Evolutionary conservation across 2,888 invertebrate species (phyloP).

Genomic region (Andricus curvator): DNA sequence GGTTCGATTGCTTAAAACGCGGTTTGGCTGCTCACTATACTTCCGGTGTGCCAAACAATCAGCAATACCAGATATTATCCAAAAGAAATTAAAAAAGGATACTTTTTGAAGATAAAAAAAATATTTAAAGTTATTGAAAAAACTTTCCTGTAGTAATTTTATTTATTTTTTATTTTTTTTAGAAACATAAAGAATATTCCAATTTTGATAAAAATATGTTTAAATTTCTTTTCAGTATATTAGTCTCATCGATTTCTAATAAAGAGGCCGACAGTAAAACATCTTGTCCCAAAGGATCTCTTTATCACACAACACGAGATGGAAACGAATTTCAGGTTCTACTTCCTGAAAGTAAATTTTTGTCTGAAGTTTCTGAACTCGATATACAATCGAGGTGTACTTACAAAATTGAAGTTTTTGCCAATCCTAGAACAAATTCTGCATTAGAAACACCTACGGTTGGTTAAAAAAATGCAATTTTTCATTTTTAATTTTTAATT

Average conservation of each 20-base stretch:
- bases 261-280: constrained; percentile 15
- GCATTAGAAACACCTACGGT: constrained; percentile 46
- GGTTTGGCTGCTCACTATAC: no score
- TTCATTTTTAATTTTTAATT: neutral
- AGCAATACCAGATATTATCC: no score
- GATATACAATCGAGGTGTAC: constrained; percentile 67
- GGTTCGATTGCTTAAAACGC: no score
- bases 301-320: constrained; percentile 61
- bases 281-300: constrained; percentile 64
- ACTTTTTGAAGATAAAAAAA: no score
- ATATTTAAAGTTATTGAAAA: no score
- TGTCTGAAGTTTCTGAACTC: constrained; percentile 63
- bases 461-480: constrained; percentile 29
- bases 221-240: constrained; percentile 57
- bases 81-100: no score
- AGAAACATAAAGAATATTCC: no score
- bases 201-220: no score
- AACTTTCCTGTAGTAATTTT: no score
- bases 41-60: no score
- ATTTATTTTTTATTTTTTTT: no score
- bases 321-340: constrained; percentile 57
- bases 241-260: constrained; percentile 60
- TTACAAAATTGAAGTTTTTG: constrained; percentile 68
- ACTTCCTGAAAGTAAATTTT: constrained; percentile 64
- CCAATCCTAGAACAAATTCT: constrained; percentile 67